phyloP scores from a whole-genome alignment of 1,140 invertebrate genomes.

The Hormaphis cornu region DNA sequence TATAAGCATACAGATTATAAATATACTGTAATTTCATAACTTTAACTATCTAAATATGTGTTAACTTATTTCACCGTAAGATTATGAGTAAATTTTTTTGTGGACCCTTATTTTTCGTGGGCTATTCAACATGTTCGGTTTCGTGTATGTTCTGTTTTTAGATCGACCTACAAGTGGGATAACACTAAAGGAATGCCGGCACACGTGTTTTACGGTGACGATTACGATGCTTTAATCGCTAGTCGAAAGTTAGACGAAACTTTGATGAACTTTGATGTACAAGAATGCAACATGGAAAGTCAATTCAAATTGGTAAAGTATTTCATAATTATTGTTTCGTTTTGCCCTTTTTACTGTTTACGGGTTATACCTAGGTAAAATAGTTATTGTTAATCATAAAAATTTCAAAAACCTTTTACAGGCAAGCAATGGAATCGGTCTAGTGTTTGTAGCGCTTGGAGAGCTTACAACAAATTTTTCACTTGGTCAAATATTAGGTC shows the following conservation, averaged over 20 bases:
- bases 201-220: not conserved
- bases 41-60: too few species aligned
- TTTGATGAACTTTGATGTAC: slow-evolving; percentile 11
- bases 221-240: slow-evolving; percentile 13
- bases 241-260: slow-evolving; percentile 21
- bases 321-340: too few species aligned
- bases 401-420: not conserved
- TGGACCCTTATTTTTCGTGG: too few species aligned
- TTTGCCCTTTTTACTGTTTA: too few species aligned
- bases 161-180: slow-evolving; percentile 17
- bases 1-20: too few species aligned
- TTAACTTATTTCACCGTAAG: too few species aligned
- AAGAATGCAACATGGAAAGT: slow-evolving; percentile 24
- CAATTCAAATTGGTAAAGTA: slow-evolving; percentile 20
- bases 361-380: too few species aligned
- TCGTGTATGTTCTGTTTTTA: not conserved
- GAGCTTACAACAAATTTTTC: not conserved
- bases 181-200: slow-evolving; percentile 4
- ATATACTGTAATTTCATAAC: too few species aligned
- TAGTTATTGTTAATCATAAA: too few species aligned
- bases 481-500: not conserved
- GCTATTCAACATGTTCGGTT: too few species aligned
- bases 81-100: too few species aligned
- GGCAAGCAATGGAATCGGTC: slow-evolving; percentile 1
- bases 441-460: slow-evolving; percentile 4